Evolutionary conservation across 2,113 vertebrate genomes (phyloP).

Genomic region (Chascanopsetta lugubris): DNA sequence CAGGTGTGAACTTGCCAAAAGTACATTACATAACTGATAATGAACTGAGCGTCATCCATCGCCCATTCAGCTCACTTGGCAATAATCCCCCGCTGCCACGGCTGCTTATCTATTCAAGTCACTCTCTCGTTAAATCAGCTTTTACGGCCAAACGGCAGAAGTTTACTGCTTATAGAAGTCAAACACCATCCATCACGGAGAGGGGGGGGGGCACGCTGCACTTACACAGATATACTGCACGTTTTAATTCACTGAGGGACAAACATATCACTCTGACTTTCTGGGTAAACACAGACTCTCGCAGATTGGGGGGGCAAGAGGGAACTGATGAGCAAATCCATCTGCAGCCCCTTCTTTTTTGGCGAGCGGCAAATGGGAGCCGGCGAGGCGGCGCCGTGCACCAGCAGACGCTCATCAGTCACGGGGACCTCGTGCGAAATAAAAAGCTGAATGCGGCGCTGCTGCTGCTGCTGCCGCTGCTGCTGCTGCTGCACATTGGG

Average conservation of each 20-base stretch:
- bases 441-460: constrained; percentile 40
- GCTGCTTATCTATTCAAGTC: constrained; percentile 68
- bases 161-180: constrained; percentile 64
- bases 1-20: constrained; percentile 54
- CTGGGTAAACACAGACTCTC: constrained; percentile 52
- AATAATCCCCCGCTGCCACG: constrained; percentile 50
- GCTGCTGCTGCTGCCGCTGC: no score
- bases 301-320: constrained; percentile 14
- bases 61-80: constrained; percentile 52
- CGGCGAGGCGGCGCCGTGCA: constrained; percentile 55
- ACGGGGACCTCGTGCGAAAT: constrained; percentile 48
- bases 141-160: constrained; percentile 58
- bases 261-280: constrained; percentile 63
- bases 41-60: constrained; percentile 53
- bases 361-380: constrained; percentile 66
- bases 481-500: constrained; percentile 30
- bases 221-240: constrained; percentile 59
- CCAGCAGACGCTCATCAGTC: constrained; percentile 66
- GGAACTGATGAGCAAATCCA: constrained; percentile 62
- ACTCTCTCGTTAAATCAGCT: constrained; percentile 59
- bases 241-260: constrained; percentile 68
- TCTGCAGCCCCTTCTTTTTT: constrained; percentile 65
- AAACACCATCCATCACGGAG: constrained; percentile 62
- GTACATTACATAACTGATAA: constrained; percentile 62
- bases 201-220: no score